phyloP scores from a whole-genome alignment of 2,113 vertebrate genomes.

The Toxotes jaculatrix region DNA sequence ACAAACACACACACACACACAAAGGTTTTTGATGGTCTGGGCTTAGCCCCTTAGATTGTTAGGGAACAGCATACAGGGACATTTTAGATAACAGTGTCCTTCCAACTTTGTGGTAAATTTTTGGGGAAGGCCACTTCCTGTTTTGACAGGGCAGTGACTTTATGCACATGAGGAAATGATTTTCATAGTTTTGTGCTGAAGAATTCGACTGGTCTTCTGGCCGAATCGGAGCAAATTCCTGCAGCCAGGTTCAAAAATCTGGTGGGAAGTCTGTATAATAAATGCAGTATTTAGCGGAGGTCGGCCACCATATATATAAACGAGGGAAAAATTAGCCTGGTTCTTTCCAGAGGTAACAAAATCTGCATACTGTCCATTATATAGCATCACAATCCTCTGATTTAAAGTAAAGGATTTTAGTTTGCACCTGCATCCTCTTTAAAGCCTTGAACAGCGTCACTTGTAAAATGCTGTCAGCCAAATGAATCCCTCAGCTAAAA shows the following conservation, averaged over 20 bases:
- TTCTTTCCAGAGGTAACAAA: too few relatives aligned
- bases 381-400: neutral
- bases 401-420: neutral
- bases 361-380: too few relatives aligned
- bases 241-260: too few relatives aligned
- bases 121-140: neutral
- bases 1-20: neutral
- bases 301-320: too few relatives aligned
- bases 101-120: neutral
- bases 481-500: constrained; percentile 13
- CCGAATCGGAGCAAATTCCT: too few relatives aligned
- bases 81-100: neutral
- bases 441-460: neutral
- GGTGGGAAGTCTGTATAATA: too few relatives aligned
- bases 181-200: neutral
- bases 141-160: constrained; percentile 3
- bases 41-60: neutral
- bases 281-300: too few relatives aligned
- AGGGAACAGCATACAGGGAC: neutral
- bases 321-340: too few relatives aligned
- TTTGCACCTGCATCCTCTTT: neutral
- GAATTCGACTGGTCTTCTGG: neutral
- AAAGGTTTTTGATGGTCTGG: neutral
- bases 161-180: neutral
- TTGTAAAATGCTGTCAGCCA: neutral